Conservation (phyloP, 2,888 invertebrate genomes). For the Pelosia muscerda region DNA sequence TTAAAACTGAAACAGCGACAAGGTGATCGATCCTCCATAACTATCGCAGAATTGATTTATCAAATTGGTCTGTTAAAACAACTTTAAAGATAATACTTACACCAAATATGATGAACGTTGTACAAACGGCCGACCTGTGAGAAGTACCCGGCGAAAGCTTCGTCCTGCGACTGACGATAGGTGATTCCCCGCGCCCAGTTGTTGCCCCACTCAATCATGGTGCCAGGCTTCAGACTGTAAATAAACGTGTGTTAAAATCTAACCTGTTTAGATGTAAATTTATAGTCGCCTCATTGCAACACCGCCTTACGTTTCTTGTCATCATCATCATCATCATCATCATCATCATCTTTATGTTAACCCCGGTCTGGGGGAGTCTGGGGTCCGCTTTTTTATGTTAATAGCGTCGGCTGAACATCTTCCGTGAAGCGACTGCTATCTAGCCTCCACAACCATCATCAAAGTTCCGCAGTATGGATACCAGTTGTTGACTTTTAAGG, state of each 20-base stretch:
- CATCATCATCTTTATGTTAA: no score
- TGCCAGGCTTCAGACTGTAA: slow-evolving; percentile 96
- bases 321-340: no score
- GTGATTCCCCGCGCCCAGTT: slow-evolving; percentile 99
- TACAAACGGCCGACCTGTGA: slow-evolving; percentile 98
- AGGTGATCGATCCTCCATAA: no score
- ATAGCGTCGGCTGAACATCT: no score
- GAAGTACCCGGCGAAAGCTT: slow-evolving; percentile 99
- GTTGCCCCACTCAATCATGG: slow-evolving; percentile 99
- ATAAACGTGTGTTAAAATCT: not conserved
- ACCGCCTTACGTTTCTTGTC: not conserved
- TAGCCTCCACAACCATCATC: no score
- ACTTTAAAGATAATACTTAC: slow-evolving; percentile 87
- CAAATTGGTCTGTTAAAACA: not conserved
- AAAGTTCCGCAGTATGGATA: no score
- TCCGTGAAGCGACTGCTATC: no score
- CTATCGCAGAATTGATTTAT: not conserved
- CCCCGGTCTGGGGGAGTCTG: no score
- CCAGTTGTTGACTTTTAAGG: no score
- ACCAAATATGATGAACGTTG: slow-evolving; percentile 99
- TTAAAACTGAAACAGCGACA: no score
- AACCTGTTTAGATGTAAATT: no score
- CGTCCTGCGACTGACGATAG: slow-evolving; percentile 95
- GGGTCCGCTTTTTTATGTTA: no score
- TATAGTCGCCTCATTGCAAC: not conserved